Conservation (phyloP, 2,113 vertebrate genomes). For the Psophia crepitans region DNA sequence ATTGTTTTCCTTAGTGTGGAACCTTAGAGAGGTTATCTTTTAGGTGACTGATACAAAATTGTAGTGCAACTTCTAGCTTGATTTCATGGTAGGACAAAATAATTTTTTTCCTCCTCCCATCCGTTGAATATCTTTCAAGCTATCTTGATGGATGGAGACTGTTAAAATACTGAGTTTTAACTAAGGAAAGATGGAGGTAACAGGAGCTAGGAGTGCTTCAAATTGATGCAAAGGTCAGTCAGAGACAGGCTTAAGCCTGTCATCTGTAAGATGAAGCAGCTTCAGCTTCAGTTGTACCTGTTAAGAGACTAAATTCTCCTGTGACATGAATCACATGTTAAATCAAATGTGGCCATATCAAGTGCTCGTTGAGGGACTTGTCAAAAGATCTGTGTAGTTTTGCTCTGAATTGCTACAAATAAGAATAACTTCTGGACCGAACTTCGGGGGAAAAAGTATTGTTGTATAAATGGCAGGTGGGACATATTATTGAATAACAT, state of each 20-base stretch:
- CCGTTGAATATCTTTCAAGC: not conserved
- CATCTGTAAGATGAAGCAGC: not conserved
- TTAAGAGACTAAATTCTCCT: not conserved
- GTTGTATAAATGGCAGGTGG: not conserved
- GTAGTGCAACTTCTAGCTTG: not conserved
- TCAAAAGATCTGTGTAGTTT: not conserved
- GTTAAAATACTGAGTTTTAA: not conserved
- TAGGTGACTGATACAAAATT: not conserved
- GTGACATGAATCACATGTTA: accelerated
- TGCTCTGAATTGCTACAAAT: not conserved
- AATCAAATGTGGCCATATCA: not conserved
- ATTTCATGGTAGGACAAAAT: not conserved
- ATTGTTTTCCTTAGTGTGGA: not conserved
- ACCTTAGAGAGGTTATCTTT: not conserved
- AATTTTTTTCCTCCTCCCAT: not conserved
- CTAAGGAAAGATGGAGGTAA: not conserved
- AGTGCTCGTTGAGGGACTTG: not conserved
- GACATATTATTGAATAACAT: not conserved
- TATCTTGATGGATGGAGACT: not conserved
- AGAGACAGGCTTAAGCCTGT: not conserved
- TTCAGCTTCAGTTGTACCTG: not conserved
- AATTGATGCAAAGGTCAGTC: not conserved
- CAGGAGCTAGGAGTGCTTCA: not conserved
- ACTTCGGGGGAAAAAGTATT: not conserved
- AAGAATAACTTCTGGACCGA: not conserved